These are phyloP conservation scores for Eulemur rufifrons DNA, from an alignment of 2,113 vertebrate species.

Conservation along the genomic window DNA sequence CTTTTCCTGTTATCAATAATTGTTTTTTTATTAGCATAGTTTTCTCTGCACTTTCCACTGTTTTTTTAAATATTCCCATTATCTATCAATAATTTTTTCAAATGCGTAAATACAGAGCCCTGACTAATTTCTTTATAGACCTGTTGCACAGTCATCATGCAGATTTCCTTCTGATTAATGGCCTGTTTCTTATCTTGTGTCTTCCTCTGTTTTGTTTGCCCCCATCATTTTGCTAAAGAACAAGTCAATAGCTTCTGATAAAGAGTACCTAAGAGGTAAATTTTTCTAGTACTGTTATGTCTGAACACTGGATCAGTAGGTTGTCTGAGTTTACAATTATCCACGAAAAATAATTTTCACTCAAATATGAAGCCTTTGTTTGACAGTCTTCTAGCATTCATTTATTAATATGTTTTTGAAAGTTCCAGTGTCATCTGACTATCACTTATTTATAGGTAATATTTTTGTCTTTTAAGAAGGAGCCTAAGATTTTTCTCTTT, in stretches of 20 bases:
- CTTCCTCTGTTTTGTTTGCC: neutral
- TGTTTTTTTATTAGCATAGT: neutral
- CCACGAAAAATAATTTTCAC: neutral
- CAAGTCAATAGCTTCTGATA: neutral
- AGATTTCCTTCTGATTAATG: neutral
- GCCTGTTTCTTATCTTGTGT: neutral
- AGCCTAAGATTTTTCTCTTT: neutral
- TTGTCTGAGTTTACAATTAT: neutral
- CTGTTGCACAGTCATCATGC: neutral
- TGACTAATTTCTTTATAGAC: neutral
- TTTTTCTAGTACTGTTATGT: neutral
- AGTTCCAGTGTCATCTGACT: neutral
- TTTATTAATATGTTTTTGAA: neutral
- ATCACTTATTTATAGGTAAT: neutral
- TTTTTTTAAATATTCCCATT: neutral
- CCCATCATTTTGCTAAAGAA: neutral
- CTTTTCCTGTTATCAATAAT: neutral
- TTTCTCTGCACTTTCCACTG: neutral
- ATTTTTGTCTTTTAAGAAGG: neutral
- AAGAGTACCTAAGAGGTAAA: neutral
- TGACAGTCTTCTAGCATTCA: neutral
- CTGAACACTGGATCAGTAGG: neutral
- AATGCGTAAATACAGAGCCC: neutral
- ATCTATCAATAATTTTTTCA: neutral
- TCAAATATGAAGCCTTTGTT: neutral